Evolutionary conservation across 92 coral and sea anemone genomes (phyloP).

Genomic region (Zoanthus gigantus): DNA sequence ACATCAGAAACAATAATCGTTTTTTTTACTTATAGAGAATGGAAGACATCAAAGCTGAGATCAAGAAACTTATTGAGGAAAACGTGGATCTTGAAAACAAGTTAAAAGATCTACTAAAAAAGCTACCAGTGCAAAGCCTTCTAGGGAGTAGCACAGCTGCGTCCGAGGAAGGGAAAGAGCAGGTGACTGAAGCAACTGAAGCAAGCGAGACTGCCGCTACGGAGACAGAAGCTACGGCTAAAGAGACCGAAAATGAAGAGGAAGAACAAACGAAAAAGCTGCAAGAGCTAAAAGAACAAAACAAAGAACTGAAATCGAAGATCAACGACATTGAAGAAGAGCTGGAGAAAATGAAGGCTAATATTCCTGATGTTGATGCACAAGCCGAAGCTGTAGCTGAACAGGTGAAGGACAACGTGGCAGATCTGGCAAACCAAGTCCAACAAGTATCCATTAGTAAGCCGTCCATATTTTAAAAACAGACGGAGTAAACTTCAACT

Average conservation of each 20-base stretch:
- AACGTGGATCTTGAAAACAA: no score
- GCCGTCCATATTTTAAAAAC: no score
- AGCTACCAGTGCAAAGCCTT: background rate
- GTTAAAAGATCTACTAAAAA: no score
- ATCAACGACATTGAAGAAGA: background rate
- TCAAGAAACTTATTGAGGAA: no score
- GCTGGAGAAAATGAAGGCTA: background rate
- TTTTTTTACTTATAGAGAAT: background rate
- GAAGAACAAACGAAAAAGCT: background rate
- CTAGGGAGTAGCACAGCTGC: background rate
- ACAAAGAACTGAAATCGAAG: background rate
- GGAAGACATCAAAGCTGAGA: constrained; percentile 7
- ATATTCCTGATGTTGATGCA: background rate
- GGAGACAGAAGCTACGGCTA: background rate
- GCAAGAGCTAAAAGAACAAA: background rate
- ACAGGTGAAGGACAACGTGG: background rate
- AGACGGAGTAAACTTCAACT: no score
- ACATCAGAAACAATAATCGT: no score
- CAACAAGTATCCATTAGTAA: no score
- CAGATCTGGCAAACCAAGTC: background rate
- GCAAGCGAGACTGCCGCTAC: background rate
- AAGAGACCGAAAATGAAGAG: constrained; percentile 10
- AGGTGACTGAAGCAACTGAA: background rate
- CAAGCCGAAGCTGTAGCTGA: background rate
- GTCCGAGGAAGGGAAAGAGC: constrained; percentile 3